phyloP scores from a whole-genome alignment of 2,113 vertebrate genomes.

The Albula goreensis region DNA sequence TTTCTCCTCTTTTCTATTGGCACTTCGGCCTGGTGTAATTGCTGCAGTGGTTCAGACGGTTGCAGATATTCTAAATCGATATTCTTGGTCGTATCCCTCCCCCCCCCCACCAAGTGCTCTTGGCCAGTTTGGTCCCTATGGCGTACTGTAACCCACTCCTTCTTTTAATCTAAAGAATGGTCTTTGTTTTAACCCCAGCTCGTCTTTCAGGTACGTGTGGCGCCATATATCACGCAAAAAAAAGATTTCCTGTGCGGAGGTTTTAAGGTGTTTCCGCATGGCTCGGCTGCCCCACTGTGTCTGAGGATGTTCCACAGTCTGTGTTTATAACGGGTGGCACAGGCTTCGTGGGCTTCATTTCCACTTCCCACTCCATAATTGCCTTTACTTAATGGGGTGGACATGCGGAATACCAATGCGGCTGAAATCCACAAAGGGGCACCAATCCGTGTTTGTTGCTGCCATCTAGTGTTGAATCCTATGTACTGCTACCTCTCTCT shows the following conservation, averaged over 20 bases:
- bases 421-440: constrained; percentile 1
- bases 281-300: constrained; percentile 44
- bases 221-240: background rate
- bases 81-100: background rate
- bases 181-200: background rate
- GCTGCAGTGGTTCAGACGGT: background rate
- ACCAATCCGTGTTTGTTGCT: constrained; percentile 47
- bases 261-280: constrained; percentile 2
- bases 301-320: constrained; percentile 45
- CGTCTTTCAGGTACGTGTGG: background rate
- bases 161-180: background rate
- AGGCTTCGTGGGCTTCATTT: constrained; percentile 60
- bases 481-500: constrained; percentile 31
- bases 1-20: background rate
- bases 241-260: background rate
- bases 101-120: background rate
- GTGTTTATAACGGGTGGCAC: constrained; percentile 55
- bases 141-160: background rate
- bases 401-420: constrained; percentile 67
- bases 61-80: constrained; percentile 18
- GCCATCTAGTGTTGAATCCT: constrained; percentile 63
- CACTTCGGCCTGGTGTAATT: constrained; percentile 13
- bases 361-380: constrained; percentile 67
- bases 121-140: background rate
- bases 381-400: constrained; percentile 72